A percentile compares a stretch with the other conserved stretches of the same genome.
Conservation (phyloP, 2,797 vertebrate species). For the Sparus aurata region DNA sequence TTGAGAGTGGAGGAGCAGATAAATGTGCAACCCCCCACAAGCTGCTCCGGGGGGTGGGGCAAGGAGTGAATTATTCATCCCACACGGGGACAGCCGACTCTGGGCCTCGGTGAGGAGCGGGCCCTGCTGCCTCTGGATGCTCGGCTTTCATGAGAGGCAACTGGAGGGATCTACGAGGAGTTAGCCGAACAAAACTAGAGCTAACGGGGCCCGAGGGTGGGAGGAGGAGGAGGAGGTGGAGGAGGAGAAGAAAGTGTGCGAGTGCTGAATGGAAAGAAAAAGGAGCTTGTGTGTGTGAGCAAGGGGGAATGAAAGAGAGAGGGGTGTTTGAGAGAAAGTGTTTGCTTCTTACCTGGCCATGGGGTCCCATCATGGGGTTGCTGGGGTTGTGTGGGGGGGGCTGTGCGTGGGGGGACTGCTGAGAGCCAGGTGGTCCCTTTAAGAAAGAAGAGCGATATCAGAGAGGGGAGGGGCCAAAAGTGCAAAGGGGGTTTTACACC, state of each 20-base stretch:
- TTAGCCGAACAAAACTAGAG: constrained; percentile 53
- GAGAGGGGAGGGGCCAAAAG: constrained; percentile 74
- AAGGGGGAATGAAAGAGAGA: constrained; percentile 47
- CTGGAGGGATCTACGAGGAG: constrained; percentile 58
- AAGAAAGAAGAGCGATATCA: constrained; percentile 87
- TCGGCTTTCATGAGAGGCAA: constrained; percentile 42
- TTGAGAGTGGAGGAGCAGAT: constrained; percentile 59
- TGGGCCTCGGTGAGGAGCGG: constrained; percentile 65
- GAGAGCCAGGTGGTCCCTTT: constrained; percentile 89
- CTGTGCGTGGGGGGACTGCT: constrained; percentile 89
- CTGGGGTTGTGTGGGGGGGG: constrained; percentile 88
- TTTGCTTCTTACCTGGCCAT: constrained; percentile 88
- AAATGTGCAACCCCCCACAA: constrained; percentile 76
- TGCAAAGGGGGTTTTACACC: constrained; percentile 54
- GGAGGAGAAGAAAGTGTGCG: constrained; percentile 42
- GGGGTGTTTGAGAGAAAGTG: constrained; percentile 72
- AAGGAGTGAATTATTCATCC: constrained; percentile 86
- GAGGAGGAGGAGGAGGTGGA: constrained; percentile 21
- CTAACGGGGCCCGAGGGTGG: constrained; percentile 52
- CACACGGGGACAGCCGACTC: constrained; percentile 67
- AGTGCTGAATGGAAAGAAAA: constrained; percentile 63
- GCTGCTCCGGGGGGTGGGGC: constrained; percentile 80
- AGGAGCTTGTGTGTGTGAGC: constrained; percentile 47
- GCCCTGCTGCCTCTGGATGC: constrained; percentile 66
- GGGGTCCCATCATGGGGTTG: constrained; percentile 90